These are phyloP conservation scores for Heptranchias perlo DNA, from an alignment of 2,113 vertebrate genomes.

Conservation along the genomic window DNA sequence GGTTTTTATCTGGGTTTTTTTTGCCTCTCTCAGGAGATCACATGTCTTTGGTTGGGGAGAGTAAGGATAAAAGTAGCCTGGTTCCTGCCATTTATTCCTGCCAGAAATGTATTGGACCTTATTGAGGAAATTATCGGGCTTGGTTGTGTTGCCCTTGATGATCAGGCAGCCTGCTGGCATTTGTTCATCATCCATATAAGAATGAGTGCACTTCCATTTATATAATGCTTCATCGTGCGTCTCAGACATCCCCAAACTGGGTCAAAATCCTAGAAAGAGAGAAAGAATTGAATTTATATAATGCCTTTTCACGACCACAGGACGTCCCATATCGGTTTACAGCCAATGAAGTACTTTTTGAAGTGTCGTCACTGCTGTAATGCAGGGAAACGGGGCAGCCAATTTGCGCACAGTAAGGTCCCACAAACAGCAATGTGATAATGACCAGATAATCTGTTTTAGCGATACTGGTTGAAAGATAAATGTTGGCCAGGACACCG, in stretches of 20 bases:
- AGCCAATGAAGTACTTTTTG: background rate
- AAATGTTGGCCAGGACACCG: background rate
- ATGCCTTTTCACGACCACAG: background rate
- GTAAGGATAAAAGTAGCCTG: background rate
- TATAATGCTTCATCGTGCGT: no score
- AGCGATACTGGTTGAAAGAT: background rate
- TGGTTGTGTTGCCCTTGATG: background rate
- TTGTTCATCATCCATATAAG: background rate
- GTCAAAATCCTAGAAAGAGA: background rate
- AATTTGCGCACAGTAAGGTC: background rate
- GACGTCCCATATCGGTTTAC: background rate
- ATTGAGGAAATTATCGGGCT: background rate
- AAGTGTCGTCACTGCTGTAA: background rate
- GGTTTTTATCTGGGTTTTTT: background rate
- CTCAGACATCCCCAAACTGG: background rate
- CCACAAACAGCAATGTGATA: background rate
- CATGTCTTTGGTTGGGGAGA: background rate
- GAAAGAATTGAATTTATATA: background rate
- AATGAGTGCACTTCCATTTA: background rate
- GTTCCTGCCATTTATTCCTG: background rate
- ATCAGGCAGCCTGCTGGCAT: background rate
- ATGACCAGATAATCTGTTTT: background rate
- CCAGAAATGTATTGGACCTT: background rate
- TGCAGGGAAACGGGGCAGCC: background rate
- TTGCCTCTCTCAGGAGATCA: background rate